These are phyloP conservation scores for Morone saxatilis DNA, from an alignment of 2,113 vertebrate species.

Conservation along the genomic window DNA sequence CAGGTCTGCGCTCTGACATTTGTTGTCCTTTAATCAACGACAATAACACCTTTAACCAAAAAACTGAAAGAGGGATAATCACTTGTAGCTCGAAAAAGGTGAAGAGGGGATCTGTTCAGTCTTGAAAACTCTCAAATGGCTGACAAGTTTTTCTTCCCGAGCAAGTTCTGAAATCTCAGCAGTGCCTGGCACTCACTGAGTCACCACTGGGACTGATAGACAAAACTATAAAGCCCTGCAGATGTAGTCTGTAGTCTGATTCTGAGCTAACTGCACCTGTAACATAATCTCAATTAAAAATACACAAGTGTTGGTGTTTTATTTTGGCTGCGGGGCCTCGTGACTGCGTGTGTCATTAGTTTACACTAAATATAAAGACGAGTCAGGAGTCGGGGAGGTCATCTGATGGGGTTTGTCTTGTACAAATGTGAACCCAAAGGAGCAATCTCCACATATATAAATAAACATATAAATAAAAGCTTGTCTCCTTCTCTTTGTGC, in stretches of 20 bases:
- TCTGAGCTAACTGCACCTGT: slow-evolving; percentile 50
- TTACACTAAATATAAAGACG: slow-evolving; percentile 72
- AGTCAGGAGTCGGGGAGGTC: slow-evolving; percentile 56
- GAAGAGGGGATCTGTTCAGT: slow-evolving; percentile 54
- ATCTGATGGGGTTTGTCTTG: slow-evolving; percentile 41
- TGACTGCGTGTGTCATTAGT: slow-evolving; percentile 61
- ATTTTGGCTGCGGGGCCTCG: slow-evolving; percentile 54
- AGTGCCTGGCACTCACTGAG: slow-evolving; percentile 37
- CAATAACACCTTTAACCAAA: neutral
- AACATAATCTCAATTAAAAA: slow-evolving; percentile 74
- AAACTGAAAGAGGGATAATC: neutral
- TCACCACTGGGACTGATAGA: slow-evolving; percentile 46
- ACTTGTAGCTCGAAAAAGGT: slow-evolving; percentile 1
- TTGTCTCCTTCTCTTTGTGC: neutral
- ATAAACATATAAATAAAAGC: neutral
- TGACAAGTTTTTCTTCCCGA: slow-evolving; percentile 7
- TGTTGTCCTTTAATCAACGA: neutral
- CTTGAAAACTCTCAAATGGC: slow-evolving; percentile 23
- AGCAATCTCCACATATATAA: slow-evolving; percentile 23
- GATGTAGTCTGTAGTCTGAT: slow-evolving; percentile 13
- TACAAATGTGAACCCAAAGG: slow-evolving; percentile 47
- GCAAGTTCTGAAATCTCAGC: slow-evolving; percentile 28
- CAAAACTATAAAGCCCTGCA: slow-evolving; percentile 34
- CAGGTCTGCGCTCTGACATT: slow-evolving; percentile 6
- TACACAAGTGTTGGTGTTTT: slow-evolving; percentile 63